Conservation (phyloP, 2,888 invertebrate species). For the Gnatocerus cornutus region DNA sequence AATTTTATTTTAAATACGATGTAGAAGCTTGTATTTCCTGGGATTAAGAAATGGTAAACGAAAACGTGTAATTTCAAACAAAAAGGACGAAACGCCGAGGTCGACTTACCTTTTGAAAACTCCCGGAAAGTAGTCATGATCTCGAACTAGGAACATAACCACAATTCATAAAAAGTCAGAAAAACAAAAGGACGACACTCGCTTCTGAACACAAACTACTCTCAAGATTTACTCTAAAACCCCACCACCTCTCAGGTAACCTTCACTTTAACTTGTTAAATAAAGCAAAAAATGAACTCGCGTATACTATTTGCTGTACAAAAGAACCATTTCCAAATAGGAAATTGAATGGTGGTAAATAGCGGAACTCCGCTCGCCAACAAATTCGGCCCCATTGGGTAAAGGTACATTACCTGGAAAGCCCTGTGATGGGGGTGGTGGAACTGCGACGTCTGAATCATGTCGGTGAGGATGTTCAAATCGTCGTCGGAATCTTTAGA, state of each 20-base stretch:
- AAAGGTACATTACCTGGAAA: slow-evolving; percentile 76
- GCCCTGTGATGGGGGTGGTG: slow-evolving; percentile 78
- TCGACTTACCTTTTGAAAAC: slow-evolving; percentile 37
- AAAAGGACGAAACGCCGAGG: slow-evolving; percentile 18
- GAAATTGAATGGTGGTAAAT: slow-evolving; percentile 33
- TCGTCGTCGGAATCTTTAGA: slow-evolving; percentile 69
- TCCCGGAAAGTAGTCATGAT: slow-evolving; percentile 9
- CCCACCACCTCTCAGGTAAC: slow-evolving; percentile 41
- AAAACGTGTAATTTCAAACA: slow-evolving; percentile 30
- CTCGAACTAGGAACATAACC: slow-evolving; percentile 14
- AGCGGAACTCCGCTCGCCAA: slow-evolving; percentile 28
- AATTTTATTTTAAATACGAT: slow-evolving; percentile 44
- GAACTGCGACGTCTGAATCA: slow-evolving; percentile 79
- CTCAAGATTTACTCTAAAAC: slow-evolving; percentile 34
- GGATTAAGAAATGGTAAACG: slow-evolving; percentile 38
- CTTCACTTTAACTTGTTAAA: slow-evolving; percentile 43
- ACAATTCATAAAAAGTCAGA: slow-evolving; percentile 8
- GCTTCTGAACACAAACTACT: slow-evolving; percentile 28
- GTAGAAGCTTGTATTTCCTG: slow-evolving; percentile 45
- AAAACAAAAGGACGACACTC: slow-evolving; percentile 27
- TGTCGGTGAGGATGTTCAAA: slow-evolving; percentile 73
- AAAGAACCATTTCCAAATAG: slow-evolving; percentile 41
- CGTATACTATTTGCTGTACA: slow-evolving; percentile 29
- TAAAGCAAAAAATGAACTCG: slow-evolving; percentile 34
- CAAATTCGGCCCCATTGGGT: neutral